These are phyloP conservation scores for Notodonta ziczac DNA, from an alignment of 2,888 invertebrate genomes.

Conservation along the genomic window DNA sequence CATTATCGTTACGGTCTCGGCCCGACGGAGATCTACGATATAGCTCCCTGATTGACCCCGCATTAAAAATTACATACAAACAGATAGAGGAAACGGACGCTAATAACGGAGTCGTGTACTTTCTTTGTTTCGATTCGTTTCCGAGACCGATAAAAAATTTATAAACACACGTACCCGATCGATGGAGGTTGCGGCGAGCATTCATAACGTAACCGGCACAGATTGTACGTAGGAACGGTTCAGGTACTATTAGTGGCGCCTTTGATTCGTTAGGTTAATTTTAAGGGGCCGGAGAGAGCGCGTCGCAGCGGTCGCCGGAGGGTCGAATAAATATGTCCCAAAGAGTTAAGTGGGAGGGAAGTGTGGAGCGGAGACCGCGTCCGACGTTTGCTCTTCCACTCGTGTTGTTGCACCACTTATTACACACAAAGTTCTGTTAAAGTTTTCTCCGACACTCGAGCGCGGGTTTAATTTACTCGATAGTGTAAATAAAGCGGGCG, in stretches of 20 bases:
- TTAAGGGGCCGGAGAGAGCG: constrained; percentile 63
- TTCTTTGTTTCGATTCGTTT: constrained; percentile 76
- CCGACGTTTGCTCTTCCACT: constrained; percentile 85
- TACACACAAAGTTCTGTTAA: constrained; percentile 84
- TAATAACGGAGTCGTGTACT: constrained; percentile 62
- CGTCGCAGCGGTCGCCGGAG: constrained; percentile 78
- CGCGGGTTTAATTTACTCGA: constrained; percentile 85
- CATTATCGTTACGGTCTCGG: constrained; percentile 81
- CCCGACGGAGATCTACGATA: constrained; percentile 81
- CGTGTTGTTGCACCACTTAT: constrained; percentile 85
- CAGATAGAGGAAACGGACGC: constrained; percentile 67
- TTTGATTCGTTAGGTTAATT: constrained; percentile 83
- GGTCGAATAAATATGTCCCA: constrained; percentile 85
- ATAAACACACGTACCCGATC: constrained; percentile 62
- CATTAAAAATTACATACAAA: constrained; percentile 85
- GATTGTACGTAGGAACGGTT: constrained; percentile 64
- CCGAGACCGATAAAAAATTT: constrained; percentile 74
- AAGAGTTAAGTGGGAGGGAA: constrained; percentile 84
- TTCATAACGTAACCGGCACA: constrained; percentile 68
- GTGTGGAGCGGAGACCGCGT: constrained; percentile 81
- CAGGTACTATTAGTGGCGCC: constrained; percentile 67
- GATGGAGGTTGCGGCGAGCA: constrained; percentile 64
- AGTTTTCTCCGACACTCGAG: constrained; percentile 83
- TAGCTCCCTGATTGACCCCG: constrained; percentile 83
- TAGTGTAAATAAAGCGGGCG: constrained; percentile 85